Evolutionary conservation across 2,113 vertebrate species (phyloP).

Genomic region (Panurus biarmicus): DNA sequence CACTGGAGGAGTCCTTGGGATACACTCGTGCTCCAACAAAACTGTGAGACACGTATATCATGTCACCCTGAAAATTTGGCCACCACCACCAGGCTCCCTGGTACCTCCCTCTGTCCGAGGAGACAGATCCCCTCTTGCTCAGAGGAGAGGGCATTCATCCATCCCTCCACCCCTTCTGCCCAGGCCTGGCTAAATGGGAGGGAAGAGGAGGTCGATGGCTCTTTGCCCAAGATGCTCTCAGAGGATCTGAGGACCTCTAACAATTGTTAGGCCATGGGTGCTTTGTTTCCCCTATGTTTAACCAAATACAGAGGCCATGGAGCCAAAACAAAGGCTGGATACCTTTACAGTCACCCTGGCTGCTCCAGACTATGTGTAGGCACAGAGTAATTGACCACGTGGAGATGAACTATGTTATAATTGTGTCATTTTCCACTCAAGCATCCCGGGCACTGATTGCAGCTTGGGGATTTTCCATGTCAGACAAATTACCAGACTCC

Average conservation of each 20-base stretch:
- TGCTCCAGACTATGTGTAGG: not conserved
- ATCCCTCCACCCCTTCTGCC: not conserved
- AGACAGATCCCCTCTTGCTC: not conserved
- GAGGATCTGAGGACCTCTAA: not conserved
- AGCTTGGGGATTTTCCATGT: constrained; percentile 13
- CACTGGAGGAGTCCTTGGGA: not conserved
- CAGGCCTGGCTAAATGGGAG: not conserved
- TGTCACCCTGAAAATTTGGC: not conserved
- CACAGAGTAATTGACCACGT: not conserved
- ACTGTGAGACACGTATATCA: not conserved
- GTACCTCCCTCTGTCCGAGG: not conserved
- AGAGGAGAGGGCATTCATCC: not conserved
- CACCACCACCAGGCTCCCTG: not conserved
- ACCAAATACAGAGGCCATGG: not conserved
- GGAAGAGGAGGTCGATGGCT: accelerated
- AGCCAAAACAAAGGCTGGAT: not conserved
- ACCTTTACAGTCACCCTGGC: not conserved
- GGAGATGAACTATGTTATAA: not conserved
- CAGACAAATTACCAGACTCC: not conserved
- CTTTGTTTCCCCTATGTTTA: not conserved
- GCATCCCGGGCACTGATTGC: not conserved
- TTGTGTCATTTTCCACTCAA: constrained; percentile 1
- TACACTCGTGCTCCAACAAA: not conserved
- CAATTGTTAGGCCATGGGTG: not conserved
- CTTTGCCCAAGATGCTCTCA: not conserved